A percentile compares a stretch with the other conserved stretches of the same genome.
Conservation (phyloP, 2,888 invertebrate genomes). For the Prenolepis imparis region DNA sequence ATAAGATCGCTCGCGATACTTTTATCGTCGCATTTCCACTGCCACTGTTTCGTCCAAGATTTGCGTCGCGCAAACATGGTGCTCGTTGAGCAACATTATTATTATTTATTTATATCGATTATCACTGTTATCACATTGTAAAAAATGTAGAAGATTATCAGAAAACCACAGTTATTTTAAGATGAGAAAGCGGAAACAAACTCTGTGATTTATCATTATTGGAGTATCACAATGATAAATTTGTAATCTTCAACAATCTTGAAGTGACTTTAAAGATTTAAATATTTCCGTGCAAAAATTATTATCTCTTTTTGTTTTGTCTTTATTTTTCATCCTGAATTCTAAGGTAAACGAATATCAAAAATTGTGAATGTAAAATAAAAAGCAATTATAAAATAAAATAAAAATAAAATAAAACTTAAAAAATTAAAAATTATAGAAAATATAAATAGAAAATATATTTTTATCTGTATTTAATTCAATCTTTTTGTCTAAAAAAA, state of each 20-base stretch:
- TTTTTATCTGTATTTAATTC: background rate
- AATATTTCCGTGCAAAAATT: background rate
- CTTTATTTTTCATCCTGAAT: background rate
- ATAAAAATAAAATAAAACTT: too few species aligned
- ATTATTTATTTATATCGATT: conserved; percentile 32
- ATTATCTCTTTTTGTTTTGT: background rate
- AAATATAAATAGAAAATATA: background rate
- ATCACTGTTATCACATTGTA: conserved; percentile 15
- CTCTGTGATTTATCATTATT: conserved; percentile 2
- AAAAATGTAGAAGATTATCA: background rate
- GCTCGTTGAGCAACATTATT: conserved; percentile 22
- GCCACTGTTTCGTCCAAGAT: conserved; percentile 32
- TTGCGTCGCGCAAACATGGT: conserved; percentile 37
- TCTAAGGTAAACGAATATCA: background rate
- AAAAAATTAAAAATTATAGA: background rate
- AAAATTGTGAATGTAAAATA: background rate
- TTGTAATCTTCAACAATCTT: background rate
- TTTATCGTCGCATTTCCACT: conserved; percentile 41
- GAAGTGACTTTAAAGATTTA: background rate
- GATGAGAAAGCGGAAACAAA: background rate
- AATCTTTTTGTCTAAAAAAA: too few species aligned
- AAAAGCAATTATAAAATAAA: background rate
- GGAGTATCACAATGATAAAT: background rate
- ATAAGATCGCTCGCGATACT: conserved; percentile 52
- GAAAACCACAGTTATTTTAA: background rate